phyloP scores from a whole-genome alignment of 2,113 vertebrate species.

The Rhynchomys soricoides region DNA sequence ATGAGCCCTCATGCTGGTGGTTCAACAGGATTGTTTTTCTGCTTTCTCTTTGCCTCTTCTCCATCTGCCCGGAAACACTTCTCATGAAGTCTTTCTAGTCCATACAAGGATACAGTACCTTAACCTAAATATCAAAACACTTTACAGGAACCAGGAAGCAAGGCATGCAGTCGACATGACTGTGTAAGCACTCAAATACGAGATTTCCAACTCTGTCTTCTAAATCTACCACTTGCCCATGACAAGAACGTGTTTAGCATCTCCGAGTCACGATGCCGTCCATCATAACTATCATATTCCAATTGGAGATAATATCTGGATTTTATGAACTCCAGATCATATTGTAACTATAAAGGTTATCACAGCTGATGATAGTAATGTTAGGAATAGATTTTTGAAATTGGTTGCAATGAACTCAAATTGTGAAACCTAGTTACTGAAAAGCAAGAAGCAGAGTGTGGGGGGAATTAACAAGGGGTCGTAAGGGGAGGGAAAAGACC shows the following conservation, averaged over 20 bases:
- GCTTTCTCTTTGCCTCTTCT: background rate
- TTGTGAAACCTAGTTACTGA: background rate
- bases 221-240: background rate
- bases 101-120: slow-evolving; percentile 38
- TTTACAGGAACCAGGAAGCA: slow-evolving; percentile 60
- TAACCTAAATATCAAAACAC: background rate
- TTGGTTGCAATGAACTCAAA: background rate
- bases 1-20: slow-evolving; percentile 20
- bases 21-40: background rate
- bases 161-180: background rate
- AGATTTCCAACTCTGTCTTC: background rate
- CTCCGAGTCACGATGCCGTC: background rate
- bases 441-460: background rate
- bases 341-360: background rate
- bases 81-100: slow-evolving; percentile 37
- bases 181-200: background rate
- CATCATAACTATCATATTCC: background rate
- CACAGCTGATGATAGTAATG: background rate
- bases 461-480: background rate
- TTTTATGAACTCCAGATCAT: slow-evolving; percentile 10
- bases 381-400: background rate
- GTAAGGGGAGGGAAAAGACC: background rate
- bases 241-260: background rate
- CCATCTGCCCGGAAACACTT: slow-evolving; percentile 24
- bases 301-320: background rate